A percentile compares a stretch with the other conserved stretches of the same genome.
phyloP scores from a whole-genome alignment of 2,113 vertebrate species.

The Pelodiscus sinensis region DNA sequence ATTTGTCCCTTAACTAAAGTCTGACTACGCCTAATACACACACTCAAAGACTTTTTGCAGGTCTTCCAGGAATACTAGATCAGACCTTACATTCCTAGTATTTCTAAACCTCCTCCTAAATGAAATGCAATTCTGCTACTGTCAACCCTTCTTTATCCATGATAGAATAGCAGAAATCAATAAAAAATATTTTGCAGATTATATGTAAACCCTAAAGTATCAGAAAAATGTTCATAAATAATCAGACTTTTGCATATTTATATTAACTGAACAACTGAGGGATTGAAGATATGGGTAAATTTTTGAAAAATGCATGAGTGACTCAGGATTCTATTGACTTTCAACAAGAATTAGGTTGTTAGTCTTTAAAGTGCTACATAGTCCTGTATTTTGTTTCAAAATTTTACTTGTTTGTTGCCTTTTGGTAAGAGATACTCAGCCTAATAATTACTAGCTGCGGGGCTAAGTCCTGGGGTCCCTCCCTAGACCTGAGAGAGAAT shows the following conservation, averaged over 20 bases:
- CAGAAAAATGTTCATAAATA: not conserved
- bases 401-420: not conserved
- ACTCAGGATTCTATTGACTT: not conserved
- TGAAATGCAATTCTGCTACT: not conserved
- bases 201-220: not conserved
- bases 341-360: not conserved
- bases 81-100: not conserved
- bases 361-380: no score
- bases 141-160: not conserved
- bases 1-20: not conserved
- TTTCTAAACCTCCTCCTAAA: not conserved
- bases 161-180: not conserved
- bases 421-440: not conserved
- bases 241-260: not conserved
- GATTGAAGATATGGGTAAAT: not conserved
- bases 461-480: not conserved
- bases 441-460: not conserved
- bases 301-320: not conserved
- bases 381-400: no score
- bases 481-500: not conserved
- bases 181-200: not conserved
- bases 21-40: not conserved
- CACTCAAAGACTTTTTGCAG: not conserved
- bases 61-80: not conserved
- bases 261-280: not conserved